Evolutionary conservation across 2,113 vertebrate genomes (phyloP), one percentile per base, ranked within the genome.

Genomic region (Herpetotheres cachinnans): DNA sequence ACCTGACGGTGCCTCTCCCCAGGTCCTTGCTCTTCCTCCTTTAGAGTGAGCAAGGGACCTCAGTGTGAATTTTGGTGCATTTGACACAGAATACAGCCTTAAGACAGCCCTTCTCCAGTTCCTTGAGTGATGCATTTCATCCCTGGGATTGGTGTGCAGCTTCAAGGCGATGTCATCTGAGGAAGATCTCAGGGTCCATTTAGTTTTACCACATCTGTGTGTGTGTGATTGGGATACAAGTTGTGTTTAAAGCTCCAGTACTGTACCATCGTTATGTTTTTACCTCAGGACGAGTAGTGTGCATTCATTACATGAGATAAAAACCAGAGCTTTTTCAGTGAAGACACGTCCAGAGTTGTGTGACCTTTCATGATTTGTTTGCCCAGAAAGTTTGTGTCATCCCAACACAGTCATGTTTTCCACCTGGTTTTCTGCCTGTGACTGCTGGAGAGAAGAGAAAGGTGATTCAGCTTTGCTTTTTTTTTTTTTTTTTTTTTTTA

Each of bases 101-200:
- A 93, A 32, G 25, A 58, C 38, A 72, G 24, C n/a, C 16, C 11
- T 71, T 46, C 32, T 40, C 9, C n/a, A 16, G 2, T 32, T 73
- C 11, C 32, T 54, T n/a, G 22, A 59, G 22, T 52, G 66, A 55
- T 14, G 16, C 21, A 38, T 63, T 83, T 71, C 34, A 47, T 50
- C 25, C 14, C 16, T 70, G 46, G 44, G 21, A 26, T 19, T 80
- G 7, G 4, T 6, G 24, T 71, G 49, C 42, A 59, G 1, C 34
- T 81, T 42, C 1, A 8, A 18, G 26, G 24, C 7, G 2, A 16
- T 0, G 0, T 10, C 1, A 0, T 49, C 42, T 69, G 30, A 93
- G 20, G 44, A 71, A 12, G 6, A 61, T 19, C 27, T 66, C 11
- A 32, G 52, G 46, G 16, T 52, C 34, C 9, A 6, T 29, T 76